phyloP scores from a whole-genome alignment of 1,140 invertebrate species.

The Ceratina japonica region DNA sequence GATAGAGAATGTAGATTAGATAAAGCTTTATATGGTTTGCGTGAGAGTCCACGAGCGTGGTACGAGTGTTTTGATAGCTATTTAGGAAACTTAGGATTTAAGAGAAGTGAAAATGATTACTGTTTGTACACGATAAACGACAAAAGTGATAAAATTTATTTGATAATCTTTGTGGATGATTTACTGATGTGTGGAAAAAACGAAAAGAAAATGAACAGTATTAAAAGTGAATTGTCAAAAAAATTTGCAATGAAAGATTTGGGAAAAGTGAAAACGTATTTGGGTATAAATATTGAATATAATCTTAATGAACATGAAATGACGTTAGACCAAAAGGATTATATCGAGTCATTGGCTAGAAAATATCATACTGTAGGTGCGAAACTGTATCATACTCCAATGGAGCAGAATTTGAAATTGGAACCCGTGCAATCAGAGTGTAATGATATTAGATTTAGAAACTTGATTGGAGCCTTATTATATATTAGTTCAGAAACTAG shows the following conservation, averaged over 20 bases:
- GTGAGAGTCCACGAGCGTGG: neutral
- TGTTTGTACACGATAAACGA: neutral
- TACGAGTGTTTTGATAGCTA: neutral
- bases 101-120: neutral
- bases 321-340: conserved; percentile 69
- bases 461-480: conserved; percentile 48
- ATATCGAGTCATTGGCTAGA: conserved; percentile 72
- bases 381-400: conserved; percentile 63
- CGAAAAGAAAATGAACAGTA: neutral
- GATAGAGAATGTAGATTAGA: too few species aligned
- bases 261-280: neutral
- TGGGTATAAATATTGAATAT: conserved; percentile 24
- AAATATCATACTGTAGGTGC: conserved; percentile 67
- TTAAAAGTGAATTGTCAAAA: neutral
- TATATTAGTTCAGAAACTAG: conserved; percentile 65
- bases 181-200: neutral
- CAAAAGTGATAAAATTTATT: neutral
- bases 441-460: conserved; percentile 62
- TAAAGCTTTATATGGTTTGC: neutral
- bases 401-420: conserved; percentile 73
- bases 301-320: conserved; percentile 43
- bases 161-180: neutral
- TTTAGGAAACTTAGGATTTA: neutral
- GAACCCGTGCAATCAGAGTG: neutral
- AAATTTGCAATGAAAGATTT: neutral